Base-by-base conservation (phyloP, 2,113 vertebrate species). In the Lagopus muta region DNA sequence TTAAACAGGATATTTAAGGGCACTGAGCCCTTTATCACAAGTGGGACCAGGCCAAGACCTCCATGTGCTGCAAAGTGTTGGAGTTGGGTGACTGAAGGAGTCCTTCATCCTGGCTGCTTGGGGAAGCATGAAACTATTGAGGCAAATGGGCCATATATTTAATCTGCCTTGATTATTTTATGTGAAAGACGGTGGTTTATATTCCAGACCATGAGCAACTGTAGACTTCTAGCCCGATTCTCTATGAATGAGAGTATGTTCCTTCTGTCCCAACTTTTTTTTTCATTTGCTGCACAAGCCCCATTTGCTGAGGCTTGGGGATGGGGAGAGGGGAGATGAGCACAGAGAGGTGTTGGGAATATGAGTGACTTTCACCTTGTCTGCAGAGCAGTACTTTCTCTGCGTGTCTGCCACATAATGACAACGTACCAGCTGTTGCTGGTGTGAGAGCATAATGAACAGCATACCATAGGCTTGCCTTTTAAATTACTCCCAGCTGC, bases 381-480 rank as follows among this genome's bases (percentile, higher is more conserved):
- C 75, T 88, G 42, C 43, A 7, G 75, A 96, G 81, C 45, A 25
- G 54, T 62, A 87, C 66, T 85, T 92, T 80, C 71, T 90, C 69
- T 92, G 84, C 8, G 0, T 87, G 64, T 88, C 87, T 92, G 78
- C 89, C 85, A 77, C 75, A 30, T 87, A 90, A 94, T 88, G 95
- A 86, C 91, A 91, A 43, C 71, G 42, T 64, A 85, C 82, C 87
- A 96, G 94, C 91, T 96, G 91, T 89, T 95, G 43, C 72, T 67
- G 38, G 36, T 80, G 88, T 43, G 91, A 91, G 62, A 80, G 75
- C 78, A 64, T 94, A 93, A 93, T 86, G 85, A 96, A 91, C 47
- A 94, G 27, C 89, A 91, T 92, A 93, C 91, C 85, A 78, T n/a
- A 91, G 89, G 84, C 89, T 79, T 95, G 94, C 84, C 89, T 96